A percentile compares a stretch with the other conserved stretches of the same genome.
These are phyloP conservation scores for Macrosoma leucophasiata DNA, from an alignment of 2,888 invertebrate species.

Conservation along the genomic window DNA sequence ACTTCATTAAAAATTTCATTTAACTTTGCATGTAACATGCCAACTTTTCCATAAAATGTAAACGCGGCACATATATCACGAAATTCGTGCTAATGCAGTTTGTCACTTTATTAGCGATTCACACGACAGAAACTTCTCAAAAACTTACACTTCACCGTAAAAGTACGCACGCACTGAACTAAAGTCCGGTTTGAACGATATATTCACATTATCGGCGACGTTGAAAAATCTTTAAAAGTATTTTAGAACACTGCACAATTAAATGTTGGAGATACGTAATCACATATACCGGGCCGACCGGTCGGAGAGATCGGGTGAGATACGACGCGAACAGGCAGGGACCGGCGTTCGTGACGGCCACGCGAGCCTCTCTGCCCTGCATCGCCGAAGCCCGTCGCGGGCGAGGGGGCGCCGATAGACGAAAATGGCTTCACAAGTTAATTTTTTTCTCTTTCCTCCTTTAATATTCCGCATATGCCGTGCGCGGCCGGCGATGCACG, in stretches of 20 bases:
- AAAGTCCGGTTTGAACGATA: slow-evolving; percentile 9
- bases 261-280: slow-evolving; percentile 49
- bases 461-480: slow-evolving; percentile 76
- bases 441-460: slow-evolving; percentile 76
- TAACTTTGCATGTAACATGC: slow-evolving; percentile 40
- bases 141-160: slow-evolving; percentile 59
- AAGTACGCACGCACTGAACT: slow-evolving; percentile 28
- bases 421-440: slow-evolving; percentile 76
- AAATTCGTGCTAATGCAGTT: slow-evolving; percentile 29
- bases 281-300: slow-evolving; percentile 46
- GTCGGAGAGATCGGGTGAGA: slow-evolving; percentile 30
- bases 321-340: slow-evolving; percentile 12
- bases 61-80: slow-evolving; percentile 41
- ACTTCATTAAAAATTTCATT: slow-evolving; percentile 35
- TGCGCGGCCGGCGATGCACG: slow-evolving; percentile 63
- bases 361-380: slow-evolving; percentile 62
- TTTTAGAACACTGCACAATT: slow-evolving; percentile 52
- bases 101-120: slow-evolving; percentile 38
- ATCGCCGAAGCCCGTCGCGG: slow-evolving; percentile 57
- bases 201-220: too few relatives aligned
- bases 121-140: slow-evolving; percentile 39
- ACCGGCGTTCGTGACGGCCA: slow-evolving; percentile 48
- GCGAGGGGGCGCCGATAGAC: slow-evolving; percentile 69
- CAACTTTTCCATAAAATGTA: slow-evolving; percentile 35
- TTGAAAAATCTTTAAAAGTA: slow-evolving; percentile 28